phyloP scores from a whole-genome alignment of 2,888 invertebrate genomes.

The Syrista parreyssii region DNA sequence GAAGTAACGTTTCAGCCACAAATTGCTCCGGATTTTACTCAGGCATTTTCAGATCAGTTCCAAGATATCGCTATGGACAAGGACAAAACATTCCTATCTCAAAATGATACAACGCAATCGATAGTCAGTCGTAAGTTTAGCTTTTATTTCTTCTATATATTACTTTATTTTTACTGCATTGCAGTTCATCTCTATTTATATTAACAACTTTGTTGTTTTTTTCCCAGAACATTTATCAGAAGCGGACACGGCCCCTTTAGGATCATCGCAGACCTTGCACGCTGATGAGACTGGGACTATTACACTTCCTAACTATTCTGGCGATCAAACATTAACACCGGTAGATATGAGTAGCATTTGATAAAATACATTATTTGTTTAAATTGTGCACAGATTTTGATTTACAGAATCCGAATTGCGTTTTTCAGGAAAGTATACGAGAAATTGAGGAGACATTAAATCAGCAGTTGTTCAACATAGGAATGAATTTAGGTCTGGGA shows the following conservation, averaged over 20 bases:
- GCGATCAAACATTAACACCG: slow-evolving; percentile 60
- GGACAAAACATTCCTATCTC: slow-evolving; percentile 38
- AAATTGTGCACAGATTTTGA: background rate
- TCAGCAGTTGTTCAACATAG: slow-evolving; percentile 60
- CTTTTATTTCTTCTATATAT: background rate
- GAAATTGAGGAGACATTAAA: slow-evolving; percentile 65
- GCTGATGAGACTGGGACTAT: slow-evolving; percentile 63
- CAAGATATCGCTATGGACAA: slow-evolving; percentile 40
- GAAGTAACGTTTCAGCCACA: slow-evolving; percentile 49
- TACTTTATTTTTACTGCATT: background rate
- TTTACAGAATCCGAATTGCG: background rate
- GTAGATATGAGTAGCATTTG: slow-evolving; percentile 37
- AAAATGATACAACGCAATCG: slow-evolving; percentile 26
- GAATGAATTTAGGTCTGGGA: slow-evolving; percentile 49
- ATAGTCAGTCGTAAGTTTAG: slow-evolving; percentile 39
- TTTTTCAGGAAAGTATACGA: slow-evolving; percentile 59
- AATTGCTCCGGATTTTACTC: slow-evolving; percentile 44
- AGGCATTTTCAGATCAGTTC: slow-evolving; percentile 49
- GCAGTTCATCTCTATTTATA: background rate
- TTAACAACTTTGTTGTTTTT: slow-evolving; percentile 21
- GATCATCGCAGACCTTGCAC: slow-evolving; percentile 57
- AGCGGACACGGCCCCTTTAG: slow-evolving; percentile 42
- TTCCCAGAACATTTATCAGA: slow-evolving; percentile 45
- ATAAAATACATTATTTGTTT: background rate
- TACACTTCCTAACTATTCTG: slow-evolving; percentile 57